These are phyloP conservation scores for Drosophila buzzatii DNA, from an alignment of 2,888 invertebrate genomes.

Conservation along the genomic window DNA sequence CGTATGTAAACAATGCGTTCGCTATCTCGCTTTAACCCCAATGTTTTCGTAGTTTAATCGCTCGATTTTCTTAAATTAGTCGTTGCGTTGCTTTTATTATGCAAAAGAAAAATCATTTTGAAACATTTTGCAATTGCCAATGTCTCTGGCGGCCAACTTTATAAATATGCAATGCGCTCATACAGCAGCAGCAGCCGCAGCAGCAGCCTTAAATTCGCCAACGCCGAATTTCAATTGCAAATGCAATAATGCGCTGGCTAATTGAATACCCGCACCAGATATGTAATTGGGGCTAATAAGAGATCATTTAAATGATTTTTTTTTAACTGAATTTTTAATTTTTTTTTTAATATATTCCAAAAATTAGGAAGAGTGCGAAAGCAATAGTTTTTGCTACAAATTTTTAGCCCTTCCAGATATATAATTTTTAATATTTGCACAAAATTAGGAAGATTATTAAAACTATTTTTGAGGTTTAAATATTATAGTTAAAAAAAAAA, in stretches of 20 bases:
- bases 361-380: neutral
- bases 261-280: slow-evolving; percentile 7
- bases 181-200: slow-evolving; percentile 17
- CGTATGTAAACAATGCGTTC: slow-evolving; percentile 42
- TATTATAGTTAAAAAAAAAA: too few species aligned
- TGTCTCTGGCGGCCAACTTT: slow-evolving; percentile 31
- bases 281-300: neutral
- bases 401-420: too few species aligned
- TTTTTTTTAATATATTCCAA: too few species aligned
- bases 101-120: slow-evolving; percentile 31
- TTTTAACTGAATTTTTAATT: too few species aligned
- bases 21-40: slow-evolving; percentile 37
- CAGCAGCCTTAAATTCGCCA: neutral
- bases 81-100: slow-evolving; percentile 48
- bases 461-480: too few species aligned
- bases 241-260: slow-evolving; percentile 36
- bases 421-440: too few species aligned
- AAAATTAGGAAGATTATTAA: too few species aligned
- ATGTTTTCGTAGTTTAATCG: slow-evolving; percentile 41
- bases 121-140: slow-evolving; percentile 44
- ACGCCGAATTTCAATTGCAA: slow-evolving; percentile 31
- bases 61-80: slow-evolving; percentile 62
- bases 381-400: too few species aligned
- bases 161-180: slow-evolving; percentile 65
- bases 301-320: too few species aligned